A percentile compares a stretch with the other conserved stretches of the same genome.
Evolutionary conservation across 2,113 vertebrate genomes (phyloP).

Genomic region (Hippocampus guttulatus): DNA sequence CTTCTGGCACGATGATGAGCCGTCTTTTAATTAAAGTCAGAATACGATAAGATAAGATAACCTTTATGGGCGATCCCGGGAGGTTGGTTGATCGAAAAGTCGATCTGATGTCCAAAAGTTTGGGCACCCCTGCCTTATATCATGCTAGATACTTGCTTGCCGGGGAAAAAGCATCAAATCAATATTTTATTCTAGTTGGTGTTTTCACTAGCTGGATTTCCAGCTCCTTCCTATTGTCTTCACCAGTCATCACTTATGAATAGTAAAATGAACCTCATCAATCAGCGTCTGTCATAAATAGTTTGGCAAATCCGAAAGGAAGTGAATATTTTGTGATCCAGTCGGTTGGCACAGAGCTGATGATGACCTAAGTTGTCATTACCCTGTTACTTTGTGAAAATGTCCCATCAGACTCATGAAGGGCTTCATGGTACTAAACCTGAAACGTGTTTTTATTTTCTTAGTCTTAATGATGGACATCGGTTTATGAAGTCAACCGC

Average conservation of each 20-base stretch:
- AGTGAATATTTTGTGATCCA: constrained; percentile 7
- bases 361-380: not conserved
- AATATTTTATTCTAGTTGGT: not conserved
- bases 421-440: not conserved
- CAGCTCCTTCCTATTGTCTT: not conserved
- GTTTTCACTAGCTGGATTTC: not conserved
- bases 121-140: not conserved
- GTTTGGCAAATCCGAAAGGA: not conserved
- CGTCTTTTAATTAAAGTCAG: not conserved
- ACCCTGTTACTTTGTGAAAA: not conserved
- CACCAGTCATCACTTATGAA: not conserved
- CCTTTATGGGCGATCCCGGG: not conserved
- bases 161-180: not conserved
- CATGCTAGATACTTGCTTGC: not conserved
- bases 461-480: not conserved
- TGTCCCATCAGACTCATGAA: not conserved
- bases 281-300: not conserved
- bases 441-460: not conserved
- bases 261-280: constrained; percentile 2
- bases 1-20: not conserved
- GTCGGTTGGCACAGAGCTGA: not conserved
- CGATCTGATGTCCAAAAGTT: too few relatives aligned
- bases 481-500: not conserved
- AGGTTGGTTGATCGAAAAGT: too few relatives aligned
- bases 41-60: not conserved